Evolutionary conservation across 2,888 invertebrate genomes (phyloP).

Genomic region (Microctonus aethiopoides): DNA sequence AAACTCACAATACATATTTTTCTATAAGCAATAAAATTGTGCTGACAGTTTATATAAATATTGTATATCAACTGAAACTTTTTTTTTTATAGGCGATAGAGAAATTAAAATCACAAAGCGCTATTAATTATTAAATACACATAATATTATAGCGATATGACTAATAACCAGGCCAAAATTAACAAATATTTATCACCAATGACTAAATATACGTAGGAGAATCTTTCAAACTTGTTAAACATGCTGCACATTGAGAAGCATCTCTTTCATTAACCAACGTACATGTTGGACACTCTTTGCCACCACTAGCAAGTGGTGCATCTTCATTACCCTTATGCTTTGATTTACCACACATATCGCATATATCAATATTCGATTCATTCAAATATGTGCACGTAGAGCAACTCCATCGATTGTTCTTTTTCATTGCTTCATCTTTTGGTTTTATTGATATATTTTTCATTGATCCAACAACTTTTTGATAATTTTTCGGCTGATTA

Average conservation of each 20-base stretch:
- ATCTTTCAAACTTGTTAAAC: slow-evolving; percentile 75
- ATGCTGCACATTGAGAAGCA: slow-evolving; percentile 76
- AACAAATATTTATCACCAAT: slow-evolving; percentile 9
- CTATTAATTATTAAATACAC: not conserved
- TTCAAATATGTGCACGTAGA: slow-evolving; percentile 79
- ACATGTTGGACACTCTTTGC: slow-evolving; percentile 79
- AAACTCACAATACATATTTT: not conserved
- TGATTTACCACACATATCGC: slow-evolving; percentile 82
- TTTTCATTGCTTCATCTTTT: slow-evolving; percentile 66
- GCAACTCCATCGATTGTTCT: slow-evolving; percentile 75
- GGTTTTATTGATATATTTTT: slow-evolving; percentile 42
- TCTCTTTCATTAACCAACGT: slow-evolving; percentile 80
- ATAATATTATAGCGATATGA: not conserved
- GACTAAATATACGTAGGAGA: slow-evolving; percentile 79
- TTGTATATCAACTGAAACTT: not conserved
- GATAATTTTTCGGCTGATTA: slow-evolving; percentile 34
- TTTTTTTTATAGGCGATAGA: not conserved
- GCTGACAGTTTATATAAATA: no score
- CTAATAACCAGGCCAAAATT: not conserved
- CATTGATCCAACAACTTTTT: slow-evolving; percentile 43
- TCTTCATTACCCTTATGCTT: slow-evolving; percentile 71
- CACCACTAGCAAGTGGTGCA: slow-evolving; percentile 77
- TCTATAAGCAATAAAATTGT: not conserved
- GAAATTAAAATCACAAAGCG: not conserved
- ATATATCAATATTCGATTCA: slow-evolving; percentile 69